A percentile compares a stretch with the other conserved stretches of the same genome.
Evolutionary conservation across 2,113 vertebrate genomes (phyloP).

Genomic region (Rhipidura dahli): DNA sequence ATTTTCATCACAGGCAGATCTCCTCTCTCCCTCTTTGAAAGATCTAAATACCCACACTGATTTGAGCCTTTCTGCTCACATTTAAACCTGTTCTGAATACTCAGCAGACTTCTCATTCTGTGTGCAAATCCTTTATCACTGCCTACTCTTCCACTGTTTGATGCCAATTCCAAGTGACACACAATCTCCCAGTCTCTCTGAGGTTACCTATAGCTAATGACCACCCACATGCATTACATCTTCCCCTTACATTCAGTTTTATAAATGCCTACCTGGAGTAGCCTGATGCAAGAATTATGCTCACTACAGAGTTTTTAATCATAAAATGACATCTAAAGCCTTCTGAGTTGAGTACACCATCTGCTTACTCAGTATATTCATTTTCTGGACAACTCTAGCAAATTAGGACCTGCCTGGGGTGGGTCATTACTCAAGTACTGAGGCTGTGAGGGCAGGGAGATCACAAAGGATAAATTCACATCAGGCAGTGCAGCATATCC

Average conservation of each 20-base stretch:
- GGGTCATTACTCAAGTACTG: background rate
- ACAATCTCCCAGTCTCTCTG: background rate
- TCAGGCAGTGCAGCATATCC: background rate
- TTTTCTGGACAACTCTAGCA: background rate
- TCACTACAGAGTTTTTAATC: background rate
- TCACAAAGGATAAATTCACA: slow-evolving; percentile 9
- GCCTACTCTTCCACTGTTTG: background rate
- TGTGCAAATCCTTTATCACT: background rate
- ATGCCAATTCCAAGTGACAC: background rate
- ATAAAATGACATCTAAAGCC: background rate
- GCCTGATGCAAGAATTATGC: background rate
- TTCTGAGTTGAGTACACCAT: background rate
- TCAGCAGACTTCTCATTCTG: background rate
- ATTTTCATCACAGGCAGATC: background rate
- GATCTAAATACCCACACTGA: background rate
- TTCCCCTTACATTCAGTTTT: background rate
- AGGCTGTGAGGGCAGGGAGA: background rate
- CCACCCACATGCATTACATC: background rate
- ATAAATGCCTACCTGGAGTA: background rate
- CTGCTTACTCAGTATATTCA: background rate
- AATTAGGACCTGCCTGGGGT: background rate
- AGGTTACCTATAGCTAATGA: background rate
- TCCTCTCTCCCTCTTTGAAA: background rate
- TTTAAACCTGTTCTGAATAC: background rate
- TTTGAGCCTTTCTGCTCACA: background rate